Evolutionary conservation across 53 echinoderm and acorn worm genomes (phyloP), one percentile per base, ranked within the genome.

Genomic region (Crossaster papposus): DNA sequence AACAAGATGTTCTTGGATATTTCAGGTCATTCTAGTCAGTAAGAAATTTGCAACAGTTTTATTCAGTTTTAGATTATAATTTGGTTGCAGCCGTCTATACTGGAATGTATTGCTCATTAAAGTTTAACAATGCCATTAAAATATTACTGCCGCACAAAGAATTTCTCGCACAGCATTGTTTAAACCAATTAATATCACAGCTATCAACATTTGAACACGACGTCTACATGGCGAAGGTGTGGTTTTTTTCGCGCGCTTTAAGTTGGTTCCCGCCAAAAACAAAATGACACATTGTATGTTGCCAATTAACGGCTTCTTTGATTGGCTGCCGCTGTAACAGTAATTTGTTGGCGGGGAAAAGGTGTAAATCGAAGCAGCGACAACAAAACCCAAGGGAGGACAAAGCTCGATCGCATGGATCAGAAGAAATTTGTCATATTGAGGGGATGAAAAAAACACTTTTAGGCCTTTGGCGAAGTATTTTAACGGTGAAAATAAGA

Each of bases 351-450:
- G n/a, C 68, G 26, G 1, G 7, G 11, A 24, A 44, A 11, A 28
- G 29, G 24, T 68, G 28, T 18, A 68, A 68, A 68, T n/a, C 4
- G 68, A 23, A 68, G 68, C 24, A 11, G 28, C 2, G 24, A 26
- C n/a, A n/a, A 68, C 28, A 68, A 68, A 26, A 68, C 24, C 68
- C 22, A 8, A 34, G 82, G 65, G 30, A 26, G 30, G 36, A 23
- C 13, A 0, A 70, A 38, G n/a, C 64, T 17, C 65, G 70, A 68
- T 82, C 82, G 65, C 82, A 68, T 63, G 38, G 33, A 58, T 18
- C 68, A n/a, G 26, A 36, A 68, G 65, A 65, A 18, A 65, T 82
- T 82, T 82, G 82, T 82, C 65, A 82, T 44, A 36, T 82, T 68
- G 7, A 26, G 68, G 17, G 2, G 17, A 52, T n/a, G n/a, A 44